Percentiles rank a stretch among this genome's conserved stretches.
Conservation (phyloP, 2,113 vertebrate species). For the Solea senegalensis region DNA sequence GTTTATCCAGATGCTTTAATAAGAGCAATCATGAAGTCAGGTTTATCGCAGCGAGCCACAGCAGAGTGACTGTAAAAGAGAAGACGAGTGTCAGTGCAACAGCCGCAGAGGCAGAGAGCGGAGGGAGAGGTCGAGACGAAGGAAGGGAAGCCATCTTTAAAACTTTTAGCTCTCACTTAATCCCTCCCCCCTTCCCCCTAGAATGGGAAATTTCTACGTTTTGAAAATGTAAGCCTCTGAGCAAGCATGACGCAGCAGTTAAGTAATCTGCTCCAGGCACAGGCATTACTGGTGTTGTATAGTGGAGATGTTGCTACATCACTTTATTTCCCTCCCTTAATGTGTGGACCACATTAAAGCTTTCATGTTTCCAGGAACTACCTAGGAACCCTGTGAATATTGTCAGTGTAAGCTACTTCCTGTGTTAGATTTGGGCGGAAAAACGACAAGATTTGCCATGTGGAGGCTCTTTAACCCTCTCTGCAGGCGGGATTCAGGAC, state of each 20-base stretch:
- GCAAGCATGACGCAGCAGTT: conserved; percentile 19
- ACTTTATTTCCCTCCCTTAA: not conserved
- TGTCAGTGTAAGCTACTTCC: not conserved
- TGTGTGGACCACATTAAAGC: not conserved
- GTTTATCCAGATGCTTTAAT: not conserved
- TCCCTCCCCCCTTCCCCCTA: not conserved
- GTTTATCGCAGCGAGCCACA: not conserved
- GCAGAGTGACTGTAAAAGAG: conserved; percentile 39
- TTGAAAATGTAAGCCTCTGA: not conserved
- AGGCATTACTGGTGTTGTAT: not conserved
- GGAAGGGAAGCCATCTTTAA: conserved; percentile 22
- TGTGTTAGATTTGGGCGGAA: not conserved
- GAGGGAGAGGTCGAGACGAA: not conserved
- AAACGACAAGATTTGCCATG: not conserved
- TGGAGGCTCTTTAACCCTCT: no score
- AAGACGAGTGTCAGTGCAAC: conserved; percentile 43
- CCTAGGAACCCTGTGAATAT: no score
- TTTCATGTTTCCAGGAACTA: not conserved
- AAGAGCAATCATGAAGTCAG: not conserved
- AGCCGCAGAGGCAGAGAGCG: conserved; percentile 19
- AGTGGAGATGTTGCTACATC: not conserved
- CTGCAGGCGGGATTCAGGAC: no score
- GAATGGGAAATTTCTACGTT: conserved; percentile 9
- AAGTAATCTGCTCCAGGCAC: not conserved
- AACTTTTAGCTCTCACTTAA: conserved; percentile 15